A percentile compares a stretch with the other conserved stretches of the same genome.
phyloP scores from a whole-genome alignment of 2,888 invertebrate genomes.

The Plebejus anna region DNA sequence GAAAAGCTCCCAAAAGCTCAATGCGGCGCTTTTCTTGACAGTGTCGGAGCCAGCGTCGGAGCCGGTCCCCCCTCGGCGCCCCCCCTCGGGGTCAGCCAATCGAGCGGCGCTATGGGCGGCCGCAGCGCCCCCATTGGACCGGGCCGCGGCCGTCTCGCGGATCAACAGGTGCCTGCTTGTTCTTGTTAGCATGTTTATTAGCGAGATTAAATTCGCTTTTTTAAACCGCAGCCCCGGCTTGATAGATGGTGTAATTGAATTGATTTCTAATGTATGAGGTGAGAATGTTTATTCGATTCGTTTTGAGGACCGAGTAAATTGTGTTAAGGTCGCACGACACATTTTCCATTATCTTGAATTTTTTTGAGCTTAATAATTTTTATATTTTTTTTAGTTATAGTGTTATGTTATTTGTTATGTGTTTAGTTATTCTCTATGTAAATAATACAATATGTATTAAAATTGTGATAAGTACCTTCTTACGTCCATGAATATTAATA shows the following conservation, averaged over 20 bases:
- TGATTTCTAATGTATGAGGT: constrained; percentile 48
- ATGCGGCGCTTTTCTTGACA: constrained; percentile 76
- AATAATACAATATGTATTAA: no score
- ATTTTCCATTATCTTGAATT: background rate
- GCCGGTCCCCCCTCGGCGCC: constrained; percentile 51
- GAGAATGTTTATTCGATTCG: constrained; percentile 33
- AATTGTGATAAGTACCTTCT: no score
- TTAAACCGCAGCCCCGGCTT: constrained; percentile 63
- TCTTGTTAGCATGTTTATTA: constrained; percentile 79
- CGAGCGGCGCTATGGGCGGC: constrained; percentile 65
- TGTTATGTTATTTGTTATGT: no score
- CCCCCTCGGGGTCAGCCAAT: constrained; percentile 58
- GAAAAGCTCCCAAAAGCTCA: constrained; percentile 77
- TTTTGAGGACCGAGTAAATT: constrained; percentile 16
- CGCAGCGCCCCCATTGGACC: constrained; percentile 68
- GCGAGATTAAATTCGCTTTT: constrained; percentile 74
- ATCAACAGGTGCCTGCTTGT: constrained; percentile 79
- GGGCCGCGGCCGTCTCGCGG: constrained; percentile 63
- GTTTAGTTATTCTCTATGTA: no score
- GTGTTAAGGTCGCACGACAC: background rate
- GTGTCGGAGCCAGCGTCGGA: constrained; percentile 67
- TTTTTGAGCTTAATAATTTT: background rate
- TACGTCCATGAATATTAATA: no score
- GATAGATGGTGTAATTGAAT: constrained; percentile 60
- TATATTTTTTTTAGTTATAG: background rate